A percentile compares a stretch with the other conserved stretches of the same genome.
Conservation (phyloP, 2,113 vertebrate species). For the Polyodon spathula region DNA sequence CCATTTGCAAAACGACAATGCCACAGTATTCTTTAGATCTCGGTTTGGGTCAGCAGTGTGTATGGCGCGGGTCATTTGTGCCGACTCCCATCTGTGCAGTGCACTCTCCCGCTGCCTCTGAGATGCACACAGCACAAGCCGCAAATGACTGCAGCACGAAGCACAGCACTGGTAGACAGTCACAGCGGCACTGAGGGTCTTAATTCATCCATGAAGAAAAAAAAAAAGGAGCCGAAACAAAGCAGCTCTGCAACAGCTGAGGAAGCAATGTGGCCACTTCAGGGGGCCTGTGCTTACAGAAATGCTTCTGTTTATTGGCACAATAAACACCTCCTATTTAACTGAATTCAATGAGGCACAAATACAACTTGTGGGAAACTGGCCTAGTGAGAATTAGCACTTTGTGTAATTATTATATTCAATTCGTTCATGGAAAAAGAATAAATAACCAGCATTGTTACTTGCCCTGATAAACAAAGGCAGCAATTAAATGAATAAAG, state of each 20-base stretch:
- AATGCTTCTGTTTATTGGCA: conserved; percentile 9
- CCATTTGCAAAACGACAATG: conserved; percentile 51
- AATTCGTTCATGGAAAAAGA: not conserved
- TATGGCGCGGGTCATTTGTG: conserved; percentile 40
- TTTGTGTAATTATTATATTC: not conserved
- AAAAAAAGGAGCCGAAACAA: not conserved
- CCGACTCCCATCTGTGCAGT: conserved; percentile 22
- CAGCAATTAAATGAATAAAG: too few species aligned
- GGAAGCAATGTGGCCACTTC: conserved; percentile 3
- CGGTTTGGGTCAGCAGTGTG: conserved; percentile 37
- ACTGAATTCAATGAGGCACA: conserved; percentile 8
- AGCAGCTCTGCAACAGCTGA: not conserved
- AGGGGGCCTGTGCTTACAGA: conserved; percentile 1
- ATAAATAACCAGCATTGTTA: not conserved
- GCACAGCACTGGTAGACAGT: not conserved
- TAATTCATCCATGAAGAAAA: conserved; percentile 8
- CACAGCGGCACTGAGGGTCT: not conserved
- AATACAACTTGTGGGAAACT: conserved; percentile 11
- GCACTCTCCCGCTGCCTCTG: not conserved
- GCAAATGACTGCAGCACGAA: conserved; percentile 3
- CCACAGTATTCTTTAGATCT: conserved; percentile 45
- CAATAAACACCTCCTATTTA: conserved; percentile 12
- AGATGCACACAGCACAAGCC: not conserved
- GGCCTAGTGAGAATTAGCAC: not conserved
- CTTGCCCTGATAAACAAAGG: too few species aligned